Conservation (phyloP, 2,797 vertebrate genomes). For the Heterohyrax brucei region DNA sequence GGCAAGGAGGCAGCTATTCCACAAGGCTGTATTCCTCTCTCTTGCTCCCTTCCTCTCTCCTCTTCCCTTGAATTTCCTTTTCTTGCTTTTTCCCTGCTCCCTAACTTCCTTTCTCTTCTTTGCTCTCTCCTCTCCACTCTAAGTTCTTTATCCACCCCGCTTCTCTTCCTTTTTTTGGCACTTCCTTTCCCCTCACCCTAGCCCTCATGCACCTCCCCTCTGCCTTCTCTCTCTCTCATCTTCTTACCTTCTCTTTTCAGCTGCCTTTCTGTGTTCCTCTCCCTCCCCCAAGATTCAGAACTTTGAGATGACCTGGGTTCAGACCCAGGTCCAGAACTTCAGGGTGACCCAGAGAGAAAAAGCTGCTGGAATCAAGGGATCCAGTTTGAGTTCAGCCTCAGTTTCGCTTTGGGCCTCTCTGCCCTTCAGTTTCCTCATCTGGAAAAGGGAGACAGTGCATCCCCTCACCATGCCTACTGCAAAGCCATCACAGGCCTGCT, state of each 20-base stretch:
- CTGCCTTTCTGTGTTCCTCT: slow-evolving; percentile 6
- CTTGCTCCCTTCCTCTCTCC: background rate
- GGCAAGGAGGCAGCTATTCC: background rate
- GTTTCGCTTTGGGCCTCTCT: background rate
- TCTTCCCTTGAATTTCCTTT: background rate
- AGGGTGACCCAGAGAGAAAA: background rate
- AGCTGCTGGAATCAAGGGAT: background rate
- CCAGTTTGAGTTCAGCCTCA: background rate
- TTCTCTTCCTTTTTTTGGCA: background rate
- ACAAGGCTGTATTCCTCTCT: rapidly evolving
- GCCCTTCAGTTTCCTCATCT: background rate
- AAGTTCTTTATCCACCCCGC: no score
- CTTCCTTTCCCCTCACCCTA: no score
- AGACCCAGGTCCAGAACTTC: background rate
- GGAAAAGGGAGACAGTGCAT: background rate
- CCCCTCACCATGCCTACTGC: rapidly evolving
- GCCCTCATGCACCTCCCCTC: no score
- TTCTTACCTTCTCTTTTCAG: background rate
- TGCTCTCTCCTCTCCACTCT: no score
- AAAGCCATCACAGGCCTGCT: background rate
- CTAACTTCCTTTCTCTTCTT: background rate
- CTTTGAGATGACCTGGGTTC: background rate
- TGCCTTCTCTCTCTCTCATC: background rate
- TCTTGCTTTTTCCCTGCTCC: rapidly evolving
- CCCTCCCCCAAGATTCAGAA: background rate